phyloP scores from a whole-genome alignment of 2,888 invertebrate genomes.

The Patella ulyssiponensis region DNA sequence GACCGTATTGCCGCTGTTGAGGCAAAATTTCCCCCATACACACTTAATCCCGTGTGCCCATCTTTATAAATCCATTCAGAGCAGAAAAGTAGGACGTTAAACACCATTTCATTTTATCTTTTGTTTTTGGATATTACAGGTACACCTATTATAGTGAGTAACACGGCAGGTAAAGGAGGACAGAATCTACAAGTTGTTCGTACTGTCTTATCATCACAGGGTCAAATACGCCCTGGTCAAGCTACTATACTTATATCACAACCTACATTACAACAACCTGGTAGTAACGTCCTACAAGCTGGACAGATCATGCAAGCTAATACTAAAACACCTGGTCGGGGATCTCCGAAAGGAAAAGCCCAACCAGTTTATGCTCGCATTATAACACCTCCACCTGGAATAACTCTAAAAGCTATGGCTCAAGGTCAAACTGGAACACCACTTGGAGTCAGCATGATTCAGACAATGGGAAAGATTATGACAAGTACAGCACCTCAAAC shows the following conservation, averaged over 20 bases:
- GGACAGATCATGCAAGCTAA: conserved; percentile 55
- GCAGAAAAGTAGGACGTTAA: not conserved
- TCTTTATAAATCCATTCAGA: too few relatives aligned
- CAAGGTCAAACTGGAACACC: conserved; percentile 36
- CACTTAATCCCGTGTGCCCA: too few relatives aligned
- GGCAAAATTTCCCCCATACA: too few relatives aligned
- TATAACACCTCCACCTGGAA: conserved; percentile 64
- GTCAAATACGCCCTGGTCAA: conserved; percentile 66
- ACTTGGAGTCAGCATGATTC: conserved; percentile 32
- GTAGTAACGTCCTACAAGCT: conserved; percentile 46
- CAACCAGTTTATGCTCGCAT: conserved; percentile 68
- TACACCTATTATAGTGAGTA: conserved; percentile 46
- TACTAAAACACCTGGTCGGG: conserved; percentile 45
- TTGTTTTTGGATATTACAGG: conserved; percentile 21
- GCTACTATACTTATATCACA: conserved; percentile 68
- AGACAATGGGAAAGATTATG: conserved; percentile 22
- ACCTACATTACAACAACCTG: conserved; percentile 56
- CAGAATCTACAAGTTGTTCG: conserved; percentile 67
- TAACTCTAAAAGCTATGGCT: conserved; percentile 54
- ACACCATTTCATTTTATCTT: not conserved
- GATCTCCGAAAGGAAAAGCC: conserved; percentile 56
- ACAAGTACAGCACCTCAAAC: conserved; percentile 13
- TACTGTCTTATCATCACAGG: conserved; percentile 67
- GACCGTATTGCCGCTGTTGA: too few relatives aligned
- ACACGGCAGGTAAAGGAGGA: conserved; percentile 52